These are phyloP conservation scores for cattle (Bos taurus) DNA, from an alignment of 2,113 vertebrate genomes.

Conservation along the genomic window ARS-UCD2.0 NC_037330.1:41410001-41410500, in stretches of 20 bases:
- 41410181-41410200: background rate
- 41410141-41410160: no score
- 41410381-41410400: background rate
- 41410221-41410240: background rate
- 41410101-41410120: no score
- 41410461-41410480: background rate
- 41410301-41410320: background rate
- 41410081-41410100: no score
- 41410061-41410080: no score
- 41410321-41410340: background rate
- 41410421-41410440: background rate
- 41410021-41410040: no score
- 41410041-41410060: no score
- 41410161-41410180: no score
- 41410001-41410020: no score
- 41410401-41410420: background rate
- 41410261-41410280: rapidly evolving
- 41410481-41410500: background rate
- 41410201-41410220: background rate
- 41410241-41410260: background rate
- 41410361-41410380: background rate
- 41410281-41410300: background rate
- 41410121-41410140: no score
- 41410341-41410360: background rate
- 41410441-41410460: background rate